These are phyloP conservation scores for Ostrea denselamellosa DNA, from an alignment of 1,140 invertebrate species.

Conservation along the genomic window DNA sequence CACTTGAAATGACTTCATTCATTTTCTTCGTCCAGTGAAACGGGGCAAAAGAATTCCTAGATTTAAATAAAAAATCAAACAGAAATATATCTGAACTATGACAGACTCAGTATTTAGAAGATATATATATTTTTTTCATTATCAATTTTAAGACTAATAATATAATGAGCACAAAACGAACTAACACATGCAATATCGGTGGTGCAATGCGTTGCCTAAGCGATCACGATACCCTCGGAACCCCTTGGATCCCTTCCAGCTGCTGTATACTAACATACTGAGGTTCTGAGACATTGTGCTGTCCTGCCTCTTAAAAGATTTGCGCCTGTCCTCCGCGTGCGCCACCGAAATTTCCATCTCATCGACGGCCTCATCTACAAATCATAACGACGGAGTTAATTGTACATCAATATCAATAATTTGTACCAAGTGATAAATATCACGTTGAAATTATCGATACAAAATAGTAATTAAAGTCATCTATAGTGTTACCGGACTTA, in stretches of 20 bases:
- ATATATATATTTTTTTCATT: no score
- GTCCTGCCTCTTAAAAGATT: conserved; percentile 19
- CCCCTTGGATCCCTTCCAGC: conserved; percentile 34
- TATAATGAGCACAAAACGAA: background rate
- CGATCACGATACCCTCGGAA: conserved; percentile 28
- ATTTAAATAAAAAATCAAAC: no score
- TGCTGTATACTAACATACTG: conserved; percentile 5
- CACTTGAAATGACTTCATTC: no score
- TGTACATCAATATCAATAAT: no score
- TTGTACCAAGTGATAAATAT: no score
- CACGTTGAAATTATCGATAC: no score
- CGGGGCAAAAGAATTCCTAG: no score
- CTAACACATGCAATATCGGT: conserved; percentile 49
- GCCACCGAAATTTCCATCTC: background rate
- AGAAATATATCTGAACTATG: no score
- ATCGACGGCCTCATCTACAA: background rate
- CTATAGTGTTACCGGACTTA: no score
- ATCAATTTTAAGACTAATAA: background rate
- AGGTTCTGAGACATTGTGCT: conserved; percentile 35
- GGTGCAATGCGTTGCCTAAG: conserved; percentile 32
- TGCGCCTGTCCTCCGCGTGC: background rate
- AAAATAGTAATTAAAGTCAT: no score
- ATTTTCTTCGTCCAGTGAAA: no score
- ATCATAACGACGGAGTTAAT: background rate
- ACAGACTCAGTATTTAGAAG: no score